Base-by-base conservation (phyloP, 1,140 invertebrate genomes). In the Linepithema humile region DNA sequence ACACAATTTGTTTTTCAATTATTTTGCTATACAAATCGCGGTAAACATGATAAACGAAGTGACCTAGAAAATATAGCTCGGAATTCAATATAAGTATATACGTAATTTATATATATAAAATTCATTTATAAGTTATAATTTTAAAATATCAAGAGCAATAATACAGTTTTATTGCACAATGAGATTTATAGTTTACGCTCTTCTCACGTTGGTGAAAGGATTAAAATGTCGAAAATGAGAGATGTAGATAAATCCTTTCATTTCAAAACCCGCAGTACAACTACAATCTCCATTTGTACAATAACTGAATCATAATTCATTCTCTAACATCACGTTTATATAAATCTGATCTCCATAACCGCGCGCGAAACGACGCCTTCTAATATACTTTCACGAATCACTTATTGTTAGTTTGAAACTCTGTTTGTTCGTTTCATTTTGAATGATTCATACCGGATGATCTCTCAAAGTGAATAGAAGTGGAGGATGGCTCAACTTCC, bases 141-240 rank as follows among this genome's bases (percentile, higher is more conserved):
- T 64, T 6, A 35, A 10, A 64, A 77, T 65, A 65, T 77, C 10
- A 50, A 35, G 60, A 77, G 65, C 29, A 65, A 62, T 62, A 73
- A 50, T n/a, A n/a, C 35, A 9, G 26, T 32, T 32, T 29, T 20
- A 45, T 40, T 29, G 15, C 29, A 50, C 32, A 12, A n/a, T 65
- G 74, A 32, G 29, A 77, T 65, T 77, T 77, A 48, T 65, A 43
- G 32, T 65, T 65, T n/a, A 6, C 17, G 43, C 32, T 45, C 23
- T 43, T 53, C 32, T 17, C 43, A 17, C 5, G 29, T 45, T 40
- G n/a, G 60, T 77, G 59, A 77, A 77, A 65, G 60, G 43, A 65
- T 77, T 77, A 65, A 77, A 77, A 77, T 17, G 60, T 77, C 74
- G 74, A 65, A 77, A 65, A 77, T 38, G 48, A 77, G 29, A 75